Conservation (phyloP, 2,797 vertebrate genomes). For the Falco berigora region DNA sequence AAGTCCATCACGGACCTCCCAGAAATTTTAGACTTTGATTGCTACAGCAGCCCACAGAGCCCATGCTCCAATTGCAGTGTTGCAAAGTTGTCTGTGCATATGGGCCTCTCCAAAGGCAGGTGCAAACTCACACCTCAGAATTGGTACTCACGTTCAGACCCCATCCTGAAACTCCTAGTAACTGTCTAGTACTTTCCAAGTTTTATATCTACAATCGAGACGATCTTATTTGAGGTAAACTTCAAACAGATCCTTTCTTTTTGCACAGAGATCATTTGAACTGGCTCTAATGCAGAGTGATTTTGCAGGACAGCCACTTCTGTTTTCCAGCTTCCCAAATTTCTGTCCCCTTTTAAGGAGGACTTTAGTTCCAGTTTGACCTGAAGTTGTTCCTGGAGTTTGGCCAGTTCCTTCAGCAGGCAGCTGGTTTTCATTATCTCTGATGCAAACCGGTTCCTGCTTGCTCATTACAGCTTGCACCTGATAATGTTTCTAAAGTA, state of each 20-base stretch:
- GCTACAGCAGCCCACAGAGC: not conserved
- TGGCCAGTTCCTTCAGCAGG: not conserved
- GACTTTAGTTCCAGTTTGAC: not conserved
- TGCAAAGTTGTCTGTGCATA: not conserved
- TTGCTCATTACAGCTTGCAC: not conserved
- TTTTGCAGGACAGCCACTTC: not conserved
- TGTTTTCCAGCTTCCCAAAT: not conserved
- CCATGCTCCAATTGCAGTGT: not conserved
- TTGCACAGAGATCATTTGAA: not conserved
- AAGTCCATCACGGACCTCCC: not conserved
- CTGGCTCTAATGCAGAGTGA: not conserved
- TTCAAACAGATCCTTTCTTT: not conserved
- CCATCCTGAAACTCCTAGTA: not conserved
- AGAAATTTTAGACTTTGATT: not conserved
- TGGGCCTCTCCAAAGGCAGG: not conserved
- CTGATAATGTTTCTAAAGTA: not conserved
- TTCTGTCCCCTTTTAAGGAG: not conserved
- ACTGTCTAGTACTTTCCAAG: not conserved
- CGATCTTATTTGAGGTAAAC: not conserved
- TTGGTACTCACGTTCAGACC: fast-evolving
- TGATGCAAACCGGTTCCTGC: not conserved
- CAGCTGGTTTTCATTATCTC: not conserved
- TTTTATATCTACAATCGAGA: not conserved
- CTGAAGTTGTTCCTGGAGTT: not conserved
- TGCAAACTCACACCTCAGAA: not conserved